Conservation (phyloP, 1,140 invertebrate genomes). For the Bombus huntii region DNA sequence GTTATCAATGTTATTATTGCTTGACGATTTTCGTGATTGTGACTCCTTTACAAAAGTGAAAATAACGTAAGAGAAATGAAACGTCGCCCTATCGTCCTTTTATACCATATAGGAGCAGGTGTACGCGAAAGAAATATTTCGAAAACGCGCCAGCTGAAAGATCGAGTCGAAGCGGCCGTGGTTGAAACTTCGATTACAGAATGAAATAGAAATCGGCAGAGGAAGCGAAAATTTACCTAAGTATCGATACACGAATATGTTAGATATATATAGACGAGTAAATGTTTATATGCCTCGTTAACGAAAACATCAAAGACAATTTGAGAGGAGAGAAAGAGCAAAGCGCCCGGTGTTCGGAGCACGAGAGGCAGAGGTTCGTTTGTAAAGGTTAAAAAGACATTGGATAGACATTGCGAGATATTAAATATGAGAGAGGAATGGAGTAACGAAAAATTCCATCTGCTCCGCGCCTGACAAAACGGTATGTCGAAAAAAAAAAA, state of each 20-base stretch:
- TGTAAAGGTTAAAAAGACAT: neutral
- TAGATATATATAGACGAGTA: conserved; percentile 14
- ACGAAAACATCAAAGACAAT: neutral
- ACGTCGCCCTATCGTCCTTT: conserved; percentile 5
- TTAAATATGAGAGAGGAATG: neutral
- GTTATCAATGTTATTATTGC: neutral
- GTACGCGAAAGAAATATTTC: neutral
- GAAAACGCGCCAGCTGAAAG: neutral
- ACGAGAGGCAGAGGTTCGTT: neutral
- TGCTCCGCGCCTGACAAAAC: conserved; percentile 19
- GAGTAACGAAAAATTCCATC: conserved; percentile 3
- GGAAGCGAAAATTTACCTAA: neutral
- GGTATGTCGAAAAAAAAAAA: conserved; percentile 39
- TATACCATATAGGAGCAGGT: neutral
- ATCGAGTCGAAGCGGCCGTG: neutral
- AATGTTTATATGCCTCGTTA: conserved; percentile 21
- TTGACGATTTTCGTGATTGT: neutral
- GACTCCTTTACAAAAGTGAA: neutral
- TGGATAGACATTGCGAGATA: neutral
- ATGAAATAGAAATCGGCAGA: neutral
- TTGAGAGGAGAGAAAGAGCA: neutral
- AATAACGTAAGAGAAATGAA: neutral
- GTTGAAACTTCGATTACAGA: neutral
- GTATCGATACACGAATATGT: conserved; percentile 24
- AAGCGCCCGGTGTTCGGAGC: conserved; percentile 4